These are phyloP conservation scores for Agrotis segetum DNA, from an alignment of 2,888 invertebrate genomes.

Conservation along the genomic window DNA sequence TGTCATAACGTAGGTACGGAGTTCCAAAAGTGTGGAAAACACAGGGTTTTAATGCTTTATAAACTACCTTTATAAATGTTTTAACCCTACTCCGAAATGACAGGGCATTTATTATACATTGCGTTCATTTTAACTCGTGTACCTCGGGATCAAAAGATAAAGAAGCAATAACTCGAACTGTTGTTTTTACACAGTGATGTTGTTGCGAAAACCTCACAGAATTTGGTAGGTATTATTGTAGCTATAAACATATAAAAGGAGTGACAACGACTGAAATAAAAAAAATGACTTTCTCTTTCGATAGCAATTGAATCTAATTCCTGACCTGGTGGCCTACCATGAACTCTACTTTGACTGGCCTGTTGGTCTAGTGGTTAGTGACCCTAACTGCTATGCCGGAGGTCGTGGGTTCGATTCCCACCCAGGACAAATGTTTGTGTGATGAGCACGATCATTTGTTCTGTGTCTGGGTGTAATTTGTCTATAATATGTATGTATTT, in stretches of 20 bases:
- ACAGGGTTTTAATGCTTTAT: background rate
- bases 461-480: no score
- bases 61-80: slow-evolving; percentile 5
- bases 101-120: slow-evolving; percentile 24
- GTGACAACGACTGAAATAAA: background rate
- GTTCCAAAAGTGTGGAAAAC: background rate
- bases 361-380: no score
- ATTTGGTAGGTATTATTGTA: background rate
- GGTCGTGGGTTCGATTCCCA: no score
- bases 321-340: no score
- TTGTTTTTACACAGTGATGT: slow-evolving; percentile 9
- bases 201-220: slow-evolving; percentile 4
- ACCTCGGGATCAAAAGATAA: slow-evolving; percentile 26
- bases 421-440: no score
- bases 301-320: background rate
- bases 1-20: no score
- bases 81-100: slow-evolving; percentile 8
- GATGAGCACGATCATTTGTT: no score
- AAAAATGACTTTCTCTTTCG: background rate
- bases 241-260: background rate
- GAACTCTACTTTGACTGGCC: no score
- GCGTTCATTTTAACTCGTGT: slow-evolving; percentile 11
- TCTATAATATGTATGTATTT: no score
- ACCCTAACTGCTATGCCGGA: no score
- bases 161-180: slow-evolving; percentile 21